Base-by-base conservation (phyloP, 2,113 vertebrate species). In the Machaerirhynchus nigripectus region DNA sequence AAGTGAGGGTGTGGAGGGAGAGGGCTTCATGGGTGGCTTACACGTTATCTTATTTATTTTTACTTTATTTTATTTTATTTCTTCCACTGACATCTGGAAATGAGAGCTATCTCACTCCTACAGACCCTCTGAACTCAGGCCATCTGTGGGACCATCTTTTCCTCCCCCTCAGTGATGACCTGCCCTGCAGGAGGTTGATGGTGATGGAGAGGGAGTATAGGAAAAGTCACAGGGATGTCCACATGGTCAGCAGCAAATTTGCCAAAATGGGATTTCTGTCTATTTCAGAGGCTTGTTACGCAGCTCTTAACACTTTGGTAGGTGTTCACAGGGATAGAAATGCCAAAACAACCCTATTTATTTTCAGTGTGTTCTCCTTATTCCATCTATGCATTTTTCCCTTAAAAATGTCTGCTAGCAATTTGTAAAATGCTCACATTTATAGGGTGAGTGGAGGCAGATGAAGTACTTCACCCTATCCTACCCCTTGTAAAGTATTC, bases 111-210 rank as follows among this genome's bases (percentile, higher is more conserved):
- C 56, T 91, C 35, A 21, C 31, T 73, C 57, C 53, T 42, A 69
- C 85, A 85, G 88, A 88, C 57, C 37, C 47, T 89, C 75, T 93
- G 90, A 92, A 90, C 53, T 83, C 71, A 53, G 46, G 40, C 79
- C 88, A 80, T 94, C 79, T 92, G 92, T 65, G 67, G 90, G 85
- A 82, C 57, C 27, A 79, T 85, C 82, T 95, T 94, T 92, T 92
- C 59, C 23, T 83, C 57, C 67, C 52, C n/a, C 44, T 93, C 53
- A 53, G 65, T 82, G 70, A 93, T 49, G 87, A 91, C 82, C 87
- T 93, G 67, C 82, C 53, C 78, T 53, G 59, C 64, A 92, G 86
- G 92, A 93, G 35, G 35, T 24, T 89, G 82, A 94, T 89, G 47
- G 50, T 65, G n/a, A 92, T 83, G 49, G 74, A 91, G 46, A 93